Base-by-base conservation (phyloP, 2,888 invertebrate genomes). In the Andricus curvator region DNA sequence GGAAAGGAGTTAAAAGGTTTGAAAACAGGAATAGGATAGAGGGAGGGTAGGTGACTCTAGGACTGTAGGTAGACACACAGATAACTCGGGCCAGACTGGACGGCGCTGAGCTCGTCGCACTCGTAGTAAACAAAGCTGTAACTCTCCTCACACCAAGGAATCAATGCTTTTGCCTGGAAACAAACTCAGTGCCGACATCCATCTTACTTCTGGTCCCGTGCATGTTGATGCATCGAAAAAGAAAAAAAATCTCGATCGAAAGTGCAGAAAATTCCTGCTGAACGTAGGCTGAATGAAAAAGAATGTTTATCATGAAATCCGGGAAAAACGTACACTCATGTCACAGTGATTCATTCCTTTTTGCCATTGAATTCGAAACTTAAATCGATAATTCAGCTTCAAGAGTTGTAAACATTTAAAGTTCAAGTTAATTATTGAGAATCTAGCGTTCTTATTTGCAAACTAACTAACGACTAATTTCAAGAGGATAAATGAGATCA, bases 91-190 rank as follows among this genome's bases (percentile, higher is more conserved):
- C 88, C 89, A 92, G 92, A 92, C 92, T 92, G 92, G 92, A 90
- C 90, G 92, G 92, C 92, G 92, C 92, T 90, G 88, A 86, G 86
- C 88, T 89, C 89, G 89, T 89, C 89, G 91, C 88, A 86, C 84
- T 85, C 85, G 90, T 88, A 90, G 92, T 92, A 92, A 92, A 92
- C 92, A 92, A 92, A 92, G 91, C 92, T 92, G 92, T 92, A 92
- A 92, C 92, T 92, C 92, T 92, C 91, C 85, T 87, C 88, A 88
- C 88, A 86, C 89, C 88, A 88, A 90, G 87, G 92, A 92, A 92
- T 92, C 92, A 90, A 92, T 92, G 92, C 90, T 85, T 82, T 82
- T 81, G 82, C 84, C 82, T 81, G 83, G 79, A 80, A 84, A 83
- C 83, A 82, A 83, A 82, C 78, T 84, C 83, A 79, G 81, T 80